Conservation (phyloP, 1,140 invertebrate species). For the Eriosoma lanigerum region DNA sequence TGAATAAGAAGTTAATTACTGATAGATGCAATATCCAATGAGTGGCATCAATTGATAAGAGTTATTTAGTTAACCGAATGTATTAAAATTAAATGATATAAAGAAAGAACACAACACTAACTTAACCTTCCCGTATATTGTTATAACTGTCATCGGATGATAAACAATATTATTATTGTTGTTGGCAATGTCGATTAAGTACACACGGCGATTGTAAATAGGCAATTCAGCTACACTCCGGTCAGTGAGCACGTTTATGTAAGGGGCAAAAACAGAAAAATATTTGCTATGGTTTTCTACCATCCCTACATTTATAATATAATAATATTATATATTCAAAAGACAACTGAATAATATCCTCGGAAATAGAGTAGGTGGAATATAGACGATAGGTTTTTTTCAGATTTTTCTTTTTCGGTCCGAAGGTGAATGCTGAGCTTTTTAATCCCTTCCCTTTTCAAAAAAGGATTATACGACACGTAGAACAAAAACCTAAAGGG, state of each 20-base stretch:
- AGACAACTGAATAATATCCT: background rate
- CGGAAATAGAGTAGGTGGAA: no score
- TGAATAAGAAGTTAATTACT: background rate
- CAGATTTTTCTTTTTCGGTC: slow-evolving; percentile 33
- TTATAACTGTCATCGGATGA: background rate
- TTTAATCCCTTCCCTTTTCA: slow-evolving; percentile 48
- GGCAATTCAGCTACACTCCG: background rate
- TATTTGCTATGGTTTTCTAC: no score
- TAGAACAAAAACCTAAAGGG: slow-evolving; percentile 31
- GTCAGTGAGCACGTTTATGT: background rate
- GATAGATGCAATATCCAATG: background rate
- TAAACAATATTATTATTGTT: slow-evolving; percentile 16
- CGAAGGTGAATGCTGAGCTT: slow-evolving; percentile 7
- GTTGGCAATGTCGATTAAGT: background rate
- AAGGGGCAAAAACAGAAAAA: background rate
- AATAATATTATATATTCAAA: slow-evolving; percentile 18
- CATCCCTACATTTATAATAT: no score
- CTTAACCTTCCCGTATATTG: background rate
- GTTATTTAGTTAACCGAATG: background rate
- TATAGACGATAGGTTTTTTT: background rate
- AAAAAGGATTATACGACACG: slow-evolving; percentile 47
- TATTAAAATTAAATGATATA: slow-evolving; percentile 3
- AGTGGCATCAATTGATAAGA: background rate
- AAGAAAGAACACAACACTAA: background rate
- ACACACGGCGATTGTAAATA: background rate